phyloP scores from a whole-genome alignment of 2,113 vertebrate species.

The Grammomys dolichurus region DNA sequence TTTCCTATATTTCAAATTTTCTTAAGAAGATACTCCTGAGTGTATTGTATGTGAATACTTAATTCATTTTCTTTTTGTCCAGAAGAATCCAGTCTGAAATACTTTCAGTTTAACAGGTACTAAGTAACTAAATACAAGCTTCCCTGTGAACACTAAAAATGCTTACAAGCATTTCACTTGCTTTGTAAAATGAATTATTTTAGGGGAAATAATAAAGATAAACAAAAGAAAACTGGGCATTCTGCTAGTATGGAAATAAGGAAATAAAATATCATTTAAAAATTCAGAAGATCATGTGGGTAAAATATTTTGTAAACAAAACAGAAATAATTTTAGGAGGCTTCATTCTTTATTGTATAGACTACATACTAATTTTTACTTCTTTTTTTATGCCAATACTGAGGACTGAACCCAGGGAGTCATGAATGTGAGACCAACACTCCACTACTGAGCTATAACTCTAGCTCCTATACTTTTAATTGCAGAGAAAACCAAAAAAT shows the following conservation, averaged over 20 bases:
- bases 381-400: not conserved
- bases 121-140: not conserved
- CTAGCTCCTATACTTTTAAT: not conserved
- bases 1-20: not conserved
- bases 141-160: not conserved
- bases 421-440: not conserved
- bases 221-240: not conserved
- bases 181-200: slow-evolving; percentile 35
- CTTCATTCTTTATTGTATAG: not conserved
- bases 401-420: not conserved
- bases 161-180: not conserved
- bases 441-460: not conserved
- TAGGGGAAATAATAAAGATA: not conserved
- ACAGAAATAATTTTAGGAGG: slow-evolving; percentile 36
- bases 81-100: not conserved
- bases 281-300: not conserved
- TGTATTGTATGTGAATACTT: not conserved
- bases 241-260: not conserved
- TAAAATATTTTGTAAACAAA: slow-evolving; percentile 35
- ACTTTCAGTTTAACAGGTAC: not conserved
- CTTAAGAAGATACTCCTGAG: not conserved
- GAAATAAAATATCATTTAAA: not conserved
- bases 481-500: slow-evolving; percentile 40
- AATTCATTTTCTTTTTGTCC: not conserved
- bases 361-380: not conserved